Evolutionary conservation across 2,113 vertebrate genomes (phyloP), one percentile per base, ranked within the genome.

Genomic region (Puntigrus tetrazona): DNA sequence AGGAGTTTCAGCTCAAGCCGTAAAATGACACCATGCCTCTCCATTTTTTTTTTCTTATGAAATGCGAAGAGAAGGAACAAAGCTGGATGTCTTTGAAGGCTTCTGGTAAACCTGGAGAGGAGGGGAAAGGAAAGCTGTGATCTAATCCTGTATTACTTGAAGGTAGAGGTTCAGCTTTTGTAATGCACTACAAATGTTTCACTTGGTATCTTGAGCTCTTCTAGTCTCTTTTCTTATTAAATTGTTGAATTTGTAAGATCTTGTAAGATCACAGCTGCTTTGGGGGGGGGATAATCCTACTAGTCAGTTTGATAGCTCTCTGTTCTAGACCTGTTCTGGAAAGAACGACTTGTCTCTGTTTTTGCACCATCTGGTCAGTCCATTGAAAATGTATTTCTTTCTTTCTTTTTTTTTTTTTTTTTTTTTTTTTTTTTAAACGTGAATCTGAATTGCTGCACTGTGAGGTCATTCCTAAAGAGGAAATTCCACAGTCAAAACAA

Each of bases 11-110:
- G 89, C 90, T 86, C 59, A 59, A 91, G 90, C 91, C 85, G 92
- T 93, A 93, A 93, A 94, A 93, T 92, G 91, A 92, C 91, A 93
- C 90, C 92, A 82, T 91, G 91, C 91, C 91, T 89, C 92, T 92
- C 91, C 91, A 89, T 86, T 94, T 94, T 20, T 31, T 27, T 25
- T 29, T 29, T 65, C 91, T 92, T 84, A 86, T 88, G 92, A 93
- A 93, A 91, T 92, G 91, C 88, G 87, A 90, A 65, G 91, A 91
- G 91, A 92, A 91, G 91, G 91, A 90, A 93, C 91, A 86, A 91
- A 94, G 92, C 91, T 93, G 86, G 90, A 94, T 93, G 57, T 83
- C n/a, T 63, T 80, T 45, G 14, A 27, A 80, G 76, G 38, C 3
- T 45, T 83, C 69, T 72, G 31, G 29, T 79, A 36, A 67, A 78